Percentiles rank a stretch among this genome's conserved stretches.
These are phyloP conservation scores for Dromius quadrimaculatus DNA, from an alignment of 2,888 invertebrate species.

Conservation along the genomic window DNA sequence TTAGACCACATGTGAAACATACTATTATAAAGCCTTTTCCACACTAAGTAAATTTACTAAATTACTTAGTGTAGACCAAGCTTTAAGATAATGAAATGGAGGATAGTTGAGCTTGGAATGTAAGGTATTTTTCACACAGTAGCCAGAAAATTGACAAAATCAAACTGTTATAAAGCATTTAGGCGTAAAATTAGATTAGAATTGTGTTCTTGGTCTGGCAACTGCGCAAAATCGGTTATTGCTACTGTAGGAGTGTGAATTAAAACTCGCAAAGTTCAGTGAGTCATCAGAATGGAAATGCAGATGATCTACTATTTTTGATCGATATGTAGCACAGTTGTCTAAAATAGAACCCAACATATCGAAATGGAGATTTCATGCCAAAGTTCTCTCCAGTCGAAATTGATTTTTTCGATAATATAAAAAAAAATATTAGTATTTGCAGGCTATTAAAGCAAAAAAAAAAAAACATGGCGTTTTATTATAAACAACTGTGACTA, in stretches of 20 bases:
- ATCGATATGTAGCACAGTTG: background rate
- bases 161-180: too few relatives aligned
- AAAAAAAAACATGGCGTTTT: background rate
- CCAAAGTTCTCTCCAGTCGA: too few relatives aligned
- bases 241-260: conserved; percentile 22
- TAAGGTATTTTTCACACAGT: conserved; percentile 12
- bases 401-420: too few relatives aligned
- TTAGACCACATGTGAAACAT: conserved; percentile 34
- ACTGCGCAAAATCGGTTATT: conserved; percentile 18
- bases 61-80: too few relatives aligned
- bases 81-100: background rate
- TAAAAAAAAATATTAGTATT: too few relatives aligned
- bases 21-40: conserved; percentile 4
- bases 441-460: too few relatives aligned
- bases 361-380: too few relatives aligned
- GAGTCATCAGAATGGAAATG: conserved; percentile 26
- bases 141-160: conserved; percentile 16
- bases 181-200: too few relatives aligned
- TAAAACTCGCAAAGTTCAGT: conserved; percentile 24
- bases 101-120: conserved; percentile 29
- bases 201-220: background rate
- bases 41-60: too few relatives aligned
- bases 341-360: background rate
- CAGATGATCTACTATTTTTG: conserved; percentile 28
- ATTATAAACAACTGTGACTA: conserved; percentile 3